Evolutionary conservation across 2,113 vertebrate species (phyloP).

Genomic region (Nycticryphes semicollaris): DNA sequence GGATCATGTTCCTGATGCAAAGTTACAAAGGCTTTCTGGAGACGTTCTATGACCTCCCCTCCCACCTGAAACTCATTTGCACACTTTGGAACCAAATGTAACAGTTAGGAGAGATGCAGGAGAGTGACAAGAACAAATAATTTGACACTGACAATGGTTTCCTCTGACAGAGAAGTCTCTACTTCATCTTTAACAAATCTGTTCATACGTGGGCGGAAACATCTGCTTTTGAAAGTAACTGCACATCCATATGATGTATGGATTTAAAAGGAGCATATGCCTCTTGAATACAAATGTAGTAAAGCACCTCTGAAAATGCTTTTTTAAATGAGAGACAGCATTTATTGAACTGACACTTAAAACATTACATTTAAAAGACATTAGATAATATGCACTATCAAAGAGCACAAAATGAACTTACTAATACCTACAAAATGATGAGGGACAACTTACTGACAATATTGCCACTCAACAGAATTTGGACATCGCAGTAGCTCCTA

Average conservation of each 20-base stretch:
- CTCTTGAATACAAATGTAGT: not conserved
- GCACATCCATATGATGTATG: not conserved
- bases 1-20: not conserved
- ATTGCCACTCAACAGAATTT: not conserved
- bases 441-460: not conserved
- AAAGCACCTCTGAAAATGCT: not conserved
- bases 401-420: not conserved
- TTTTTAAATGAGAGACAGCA: not conserved
- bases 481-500: not conserved
- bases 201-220: not conserved
- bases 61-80: not conserved
- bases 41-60: not conserved
- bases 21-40: not conserved
- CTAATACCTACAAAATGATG: not conserved
- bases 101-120: not conserved
- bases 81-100: not conserved
- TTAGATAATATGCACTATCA: not conserved
- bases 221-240: constrained; percentile 14
- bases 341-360: constrained; percentile 18
- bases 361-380: constrained; percentile 29
- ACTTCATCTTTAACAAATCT: not conserved
- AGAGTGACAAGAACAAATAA: not conserved
- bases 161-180: not conserved
- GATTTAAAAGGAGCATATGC: not conserved
- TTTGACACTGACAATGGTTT: not conserved